phyloP scores from a whole-genome alignment of 2,113 vertebrate species.

The Cepphus grylle region DNA sequence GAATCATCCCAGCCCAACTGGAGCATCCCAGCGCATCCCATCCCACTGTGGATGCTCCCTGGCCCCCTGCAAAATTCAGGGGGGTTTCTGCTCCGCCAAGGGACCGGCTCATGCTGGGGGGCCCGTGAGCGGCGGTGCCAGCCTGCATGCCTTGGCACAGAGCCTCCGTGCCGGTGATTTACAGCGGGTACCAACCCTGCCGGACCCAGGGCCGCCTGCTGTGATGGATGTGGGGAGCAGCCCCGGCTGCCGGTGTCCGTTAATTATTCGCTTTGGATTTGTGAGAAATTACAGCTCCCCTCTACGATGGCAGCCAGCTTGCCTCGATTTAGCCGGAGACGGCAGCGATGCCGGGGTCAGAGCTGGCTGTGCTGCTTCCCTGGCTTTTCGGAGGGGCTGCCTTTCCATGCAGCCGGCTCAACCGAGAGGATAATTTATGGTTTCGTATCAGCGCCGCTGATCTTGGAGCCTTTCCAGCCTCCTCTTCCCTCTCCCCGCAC shows the following conservation, averaged over 20 bases:
- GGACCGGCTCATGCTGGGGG: accelerated
- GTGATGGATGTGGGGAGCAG: conserved; percentile 28
- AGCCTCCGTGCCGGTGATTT: not conserved
- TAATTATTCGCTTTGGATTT: not conserved
- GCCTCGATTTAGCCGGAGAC: not conserved
- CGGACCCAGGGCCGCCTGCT: not conserved
- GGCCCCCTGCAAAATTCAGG: accelerated
- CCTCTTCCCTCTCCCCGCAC: conserved; percentile 38
- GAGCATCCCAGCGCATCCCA: not conserved
- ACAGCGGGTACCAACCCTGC: not conserved
- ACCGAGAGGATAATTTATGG: conserved; percentile 31
- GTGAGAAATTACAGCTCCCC: not conserved
- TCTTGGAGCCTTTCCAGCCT: conserved; percentile 59
- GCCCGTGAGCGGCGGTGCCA: accelerated
- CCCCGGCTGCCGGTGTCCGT: not conserved
- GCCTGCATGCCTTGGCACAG: not conserved
- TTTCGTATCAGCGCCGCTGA: conserved; percentile 28
- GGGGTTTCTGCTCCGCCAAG: accelerated
- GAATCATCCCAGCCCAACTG: not conserved
- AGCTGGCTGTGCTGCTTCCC: not conserved
- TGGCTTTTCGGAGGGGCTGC: not conserved
- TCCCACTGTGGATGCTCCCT: accelerated
- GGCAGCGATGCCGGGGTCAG: not conserved
- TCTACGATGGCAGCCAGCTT: not conserved
- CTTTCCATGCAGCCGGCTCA: not conserved